Evolutionary conservation across 2,113 vertebrate species (phyloP), one percentile per base, ranked within the genome.

Genomic region (Chamaea fasciata): DNA sequence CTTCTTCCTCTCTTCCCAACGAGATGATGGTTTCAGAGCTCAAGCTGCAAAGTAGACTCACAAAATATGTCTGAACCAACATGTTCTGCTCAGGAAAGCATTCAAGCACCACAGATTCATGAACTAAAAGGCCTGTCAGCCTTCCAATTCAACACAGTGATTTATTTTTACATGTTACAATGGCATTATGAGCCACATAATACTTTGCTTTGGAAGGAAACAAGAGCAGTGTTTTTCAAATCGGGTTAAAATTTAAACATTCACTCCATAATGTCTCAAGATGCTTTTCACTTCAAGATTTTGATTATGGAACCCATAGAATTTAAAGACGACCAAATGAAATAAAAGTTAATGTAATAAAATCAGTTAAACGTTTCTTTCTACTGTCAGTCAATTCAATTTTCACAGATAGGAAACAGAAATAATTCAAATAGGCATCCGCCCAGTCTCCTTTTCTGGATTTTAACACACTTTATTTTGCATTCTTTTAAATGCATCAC

Each of bases 401-500:
- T 96, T 87, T 27, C 85, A 91, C 73, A 92, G 89, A 88, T 14
- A 92, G 67, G 62, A 68, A 92, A 88, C 71, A 83, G 92, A 90
- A 94, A 94, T 87, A 90, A 95, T 92, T 94, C 71, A 71, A 89
- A 60, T 1, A 68, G 88, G 26, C 83, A 86, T 85, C 82, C 28
- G 11, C 67, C 18, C 42, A 70, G 60, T 22, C 63, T 15, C 88
- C 70, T 80, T 79, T 59, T 59, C 52, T 92, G 42, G 76, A 81
- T 84, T 89, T 96, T 87, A 78, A 89, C 89, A 77, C 82, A 91
- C 63, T 95, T 74, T 91, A 69, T 71, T 87, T 91, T 87, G 60
- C 55, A 94, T 63, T 87, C 49, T 71, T 93, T 89, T 88, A 95
- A 95, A 94, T 77, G 80, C 81, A 60, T 88, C 92, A 93, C 89